phyloP scores from a whole-genome alignment of 2,888 invertebrate species.

The Caenorhabditis virilis region DNA sequence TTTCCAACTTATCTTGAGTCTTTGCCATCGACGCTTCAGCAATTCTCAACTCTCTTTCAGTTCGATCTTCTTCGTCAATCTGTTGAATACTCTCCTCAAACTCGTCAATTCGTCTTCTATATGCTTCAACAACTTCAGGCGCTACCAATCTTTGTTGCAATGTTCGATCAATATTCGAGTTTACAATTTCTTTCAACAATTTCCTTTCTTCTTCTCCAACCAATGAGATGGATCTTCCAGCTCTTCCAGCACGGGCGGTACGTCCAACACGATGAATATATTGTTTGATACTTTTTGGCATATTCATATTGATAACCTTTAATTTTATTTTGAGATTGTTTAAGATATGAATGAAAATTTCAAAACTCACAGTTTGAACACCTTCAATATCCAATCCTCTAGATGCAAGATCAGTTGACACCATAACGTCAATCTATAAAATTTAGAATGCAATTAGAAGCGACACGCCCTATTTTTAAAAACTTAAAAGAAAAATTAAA shows the following conservation, averaged over 20 bases:
- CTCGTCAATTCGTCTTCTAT: slow-evolving; percentile 77
- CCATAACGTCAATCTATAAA: slow-evolving; percentile 74
- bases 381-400: slow-evolving; percentile 94
- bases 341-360: neutral
- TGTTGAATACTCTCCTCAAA: slow-evolving; percentile 82
- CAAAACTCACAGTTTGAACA: slow-evolving; percentile 89
- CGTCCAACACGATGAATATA: slow-evolving; percentile 95
- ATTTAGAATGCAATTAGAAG: neutral
- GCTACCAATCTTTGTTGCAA: slow-evolving; percentile 62
- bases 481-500: neutral
- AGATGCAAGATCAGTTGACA: slow-evolving; percentile 91
- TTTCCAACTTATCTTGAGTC: slow-evolving; percentile 46
- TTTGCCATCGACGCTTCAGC: slow-evolving; percentile 49
- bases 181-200: slow-evolving; percentile 86
- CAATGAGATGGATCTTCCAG: slow-evolving; percentile 84
- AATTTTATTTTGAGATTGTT: slow-evolving; percentile 6
- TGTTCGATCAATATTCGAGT: slow-evolving; percentile 50
- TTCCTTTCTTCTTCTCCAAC: slow-evolving; percentile 90
- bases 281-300: slow-evolving; percentile 91
- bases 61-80: slow-evolving; percentile 83
- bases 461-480: neutral
- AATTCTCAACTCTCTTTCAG: slow-evolving; percentile 73
- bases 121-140: slow-evolving; percentile 84
- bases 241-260: slow-evolving; percentile 91
- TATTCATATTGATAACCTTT: slow-evolving; percentile 89